Conservation (phyloP, 2,113 vertebrate species). For the Lepisosteus osseus region DNA sequence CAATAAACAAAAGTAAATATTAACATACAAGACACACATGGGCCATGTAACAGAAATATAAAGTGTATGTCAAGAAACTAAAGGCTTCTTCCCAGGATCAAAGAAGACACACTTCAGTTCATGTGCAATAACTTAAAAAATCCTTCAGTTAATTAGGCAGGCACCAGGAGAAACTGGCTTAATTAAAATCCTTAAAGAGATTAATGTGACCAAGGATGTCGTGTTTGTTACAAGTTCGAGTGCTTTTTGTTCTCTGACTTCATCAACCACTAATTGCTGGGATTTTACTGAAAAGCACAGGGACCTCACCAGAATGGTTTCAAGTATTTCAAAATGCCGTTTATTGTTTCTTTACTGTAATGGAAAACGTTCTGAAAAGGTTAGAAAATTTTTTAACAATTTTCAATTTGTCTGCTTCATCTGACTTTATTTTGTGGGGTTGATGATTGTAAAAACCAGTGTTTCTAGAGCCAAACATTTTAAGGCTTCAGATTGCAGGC, state of each 20-base stretch:
- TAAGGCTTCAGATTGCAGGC: too few relatives aligned
- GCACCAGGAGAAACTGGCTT: background rate
- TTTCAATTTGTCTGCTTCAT: background rate
- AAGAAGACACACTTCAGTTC: background rate
- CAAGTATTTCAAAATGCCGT: background rate
- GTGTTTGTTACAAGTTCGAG: background rate
- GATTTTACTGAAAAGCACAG: slow-evolving; percentile 11
- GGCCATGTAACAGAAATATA: too few relatives aligned
- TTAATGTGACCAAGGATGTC: background rate
- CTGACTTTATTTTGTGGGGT: background rate
- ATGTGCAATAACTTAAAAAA: too few relatives aligned
- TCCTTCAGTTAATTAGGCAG: background rate
- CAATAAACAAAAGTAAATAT: too few relatives aligned
- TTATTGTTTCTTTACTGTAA: background rate
- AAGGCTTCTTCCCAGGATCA: background rate
- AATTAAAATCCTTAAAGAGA: background rate
- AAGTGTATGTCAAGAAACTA: background rate
- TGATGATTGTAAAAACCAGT: too few relatives aligned
- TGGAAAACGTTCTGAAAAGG: background rate
- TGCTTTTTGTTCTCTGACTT: slow-evolving; percentile 11
- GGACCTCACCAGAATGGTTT: slow-evolving; percentile 1
- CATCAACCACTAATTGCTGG: slow-evolving; percentile 25
- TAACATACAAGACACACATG: too few relatives aligned
- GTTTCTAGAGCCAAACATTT: too few relatives aligned
- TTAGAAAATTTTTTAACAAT: slow-evolving; percentile 10